phyloP scores from a whole-genome alignment of 2,113 vertebrate genomes.

The Hyperopisus bebe region DNA sequence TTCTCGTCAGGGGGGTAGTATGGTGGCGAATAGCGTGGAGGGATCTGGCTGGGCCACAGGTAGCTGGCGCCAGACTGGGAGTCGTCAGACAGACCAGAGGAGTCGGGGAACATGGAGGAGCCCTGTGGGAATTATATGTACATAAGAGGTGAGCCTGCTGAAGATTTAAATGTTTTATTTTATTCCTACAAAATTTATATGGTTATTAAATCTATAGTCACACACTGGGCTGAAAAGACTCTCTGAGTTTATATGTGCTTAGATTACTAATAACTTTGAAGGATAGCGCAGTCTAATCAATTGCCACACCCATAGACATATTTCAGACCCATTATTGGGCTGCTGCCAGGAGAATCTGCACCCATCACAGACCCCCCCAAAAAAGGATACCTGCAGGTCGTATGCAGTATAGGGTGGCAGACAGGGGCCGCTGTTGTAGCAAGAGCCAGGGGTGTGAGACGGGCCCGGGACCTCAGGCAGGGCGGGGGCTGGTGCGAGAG shows the following conservation, averaged over 20 bases:
- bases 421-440: constrained; percentile 82
- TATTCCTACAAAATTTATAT: background rate
- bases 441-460: constrained; percentile 72
- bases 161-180: background rate
- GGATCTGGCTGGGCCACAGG: constrained; percentile 84
- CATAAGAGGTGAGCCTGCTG: background rate
- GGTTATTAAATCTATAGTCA: background rate
- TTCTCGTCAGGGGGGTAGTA: constrained; percentile 93
- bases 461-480: constrained; percentile 68
- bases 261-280: background rate
- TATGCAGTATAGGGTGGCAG: constrained; percentile 92
- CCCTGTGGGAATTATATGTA: constrained; percentile 50
- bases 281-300: background rate
- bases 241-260: background rate
- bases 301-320: background rate
- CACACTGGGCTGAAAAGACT: background rate
- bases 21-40: constrained; percentile 87
- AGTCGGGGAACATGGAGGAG: constrained; percentile 77
- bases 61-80: constrained; percentile 87
- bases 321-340: background rate
- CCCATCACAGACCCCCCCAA: background rate
- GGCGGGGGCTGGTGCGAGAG: constrained; percentile 65
- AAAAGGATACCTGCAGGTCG: constrained; percentile 79
- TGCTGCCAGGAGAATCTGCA: background rate
- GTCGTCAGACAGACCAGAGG: constrained; percentile 84